Percentiles rank a stretch among this genome's conserved stretches.
These are phyloP conservation scores for Bombus affinis DNA, from an alignment of 1,140 invertebrate genomes.

Conservation along the genomic window DNA sequence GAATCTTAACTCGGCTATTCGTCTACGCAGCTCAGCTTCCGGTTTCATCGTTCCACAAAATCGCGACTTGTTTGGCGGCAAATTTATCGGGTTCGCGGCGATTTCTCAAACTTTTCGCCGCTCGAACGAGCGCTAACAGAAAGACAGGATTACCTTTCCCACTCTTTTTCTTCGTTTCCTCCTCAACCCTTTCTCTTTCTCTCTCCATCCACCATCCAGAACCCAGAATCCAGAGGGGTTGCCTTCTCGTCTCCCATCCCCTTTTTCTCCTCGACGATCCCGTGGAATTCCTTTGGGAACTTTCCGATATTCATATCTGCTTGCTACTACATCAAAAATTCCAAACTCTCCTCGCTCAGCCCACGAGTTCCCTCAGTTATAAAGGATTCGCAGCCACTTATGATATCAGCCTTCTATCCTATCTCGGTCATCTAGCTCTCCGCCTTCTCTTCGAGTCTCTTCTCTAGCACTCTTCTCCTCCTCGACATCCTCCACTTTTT, in stretches of 20 bases:
- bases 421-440: conserved; percentile 39
- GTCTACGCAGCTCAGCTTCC: background rate
- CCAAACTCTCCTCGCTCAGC: conserved; percentile 73
- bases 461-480: background rate
- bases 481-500: background rate
- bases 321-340: conserved; percentile 81
- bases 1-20: no score
- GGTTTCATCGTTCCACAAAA: conserved; percentile 24
- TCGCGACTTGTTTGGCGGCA: conserved; percentile 73
- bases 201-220: conserved; percentile 2
- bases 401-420: conserved; percentile 74
- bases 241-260: background rate
- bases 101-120: conserved; percentile 74
- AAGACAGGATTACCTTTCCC: conserved; percentile 41
- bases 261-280: conserved; percentile 49
- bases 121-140: conserved; percentile 37
- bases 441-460: conserved; percentile 9
- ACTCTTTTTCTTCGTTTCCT: background rate
- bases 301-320: conserved; percentile 81
- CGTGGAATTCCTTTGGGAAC: conserved; percentile 79
- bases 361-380: conserved; percentile 72
- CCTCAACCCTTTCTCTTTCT: conserved; percentile 11
- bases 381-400: conserved; percentile 81
- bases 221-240: background rate
- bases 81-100: conserved; percentile 75